Conservation (phyloP, 2,888 invertebrate genomes). For the Euspilapteryx auroguttella region DNA sequence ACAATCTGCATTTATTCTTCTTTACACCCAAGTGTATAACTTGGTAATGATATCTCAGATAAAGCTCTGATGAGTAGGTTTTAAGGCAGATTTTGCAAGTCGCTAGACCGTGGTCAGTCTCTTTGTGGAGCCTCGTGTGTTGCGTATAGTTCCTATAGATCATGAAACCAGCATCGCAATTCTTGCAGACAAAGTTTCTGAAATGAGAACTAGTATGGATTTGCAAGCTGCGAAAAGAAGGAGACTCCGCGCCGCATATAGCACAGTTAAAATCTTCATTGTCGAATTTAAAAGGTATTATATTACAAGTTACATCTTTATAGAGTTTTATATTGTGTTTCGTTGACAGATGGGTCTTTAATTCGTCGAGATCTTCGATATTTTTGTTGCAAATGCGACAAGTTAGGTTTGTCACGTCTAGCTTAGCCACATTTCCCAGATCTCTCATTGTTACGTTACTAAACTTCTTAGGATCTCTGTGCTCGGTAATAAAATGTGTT, state of each 20-base stretch:
- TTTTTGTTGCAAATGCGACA: background rate
- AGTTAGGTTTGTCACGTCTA: conserved; percentile 2
- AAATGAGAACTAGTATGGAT: conserved; percentile 53
- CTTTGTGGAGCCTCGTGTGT: conserved; percentile 33
- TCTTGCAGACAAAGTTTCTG: conserved; percentile 46
- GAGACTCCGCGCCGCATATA: conserved; percentile 29
- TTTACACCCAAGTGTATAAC: too few relatives aligned
- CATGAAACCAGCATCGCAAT: conserved; percentile 50
- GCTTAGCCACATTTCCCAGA: too few relatives aligned
- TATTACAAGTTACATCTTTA: conserved; percentile 37
- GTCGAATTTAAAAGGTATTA: conserved; percentile 36
- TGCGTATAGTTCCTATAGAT: too few relatives aligned
- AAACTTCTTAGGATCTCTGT: too few relatives aligned
- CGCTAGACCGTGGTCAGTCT: conserved; percentile 34
- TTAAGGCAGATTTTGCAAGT: conserved; percentile 33
- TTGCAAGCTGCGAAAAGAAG: conserved; percentile 36
- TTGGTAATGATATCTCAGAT: too few relatives aligned
- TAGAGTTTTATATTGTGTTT: conserved; percentile 29
- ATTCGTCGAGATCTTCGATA: background rate
- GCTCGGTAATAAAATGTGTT: too few relatives aligned
- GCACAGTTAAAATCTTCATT: conserved; percentile 32
- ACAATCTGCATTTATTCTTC: conserved; percentile 40
- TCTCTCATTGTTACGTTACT: too few relatives aligned
- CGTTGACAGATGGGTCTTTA: conserved; percentile 20
- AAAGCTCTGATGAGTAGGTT: too few relatives aligned